phyloP scores from a whole-genome alignment of 2,888 invertebrate species.

The Thymelicus acteon region DNA sequence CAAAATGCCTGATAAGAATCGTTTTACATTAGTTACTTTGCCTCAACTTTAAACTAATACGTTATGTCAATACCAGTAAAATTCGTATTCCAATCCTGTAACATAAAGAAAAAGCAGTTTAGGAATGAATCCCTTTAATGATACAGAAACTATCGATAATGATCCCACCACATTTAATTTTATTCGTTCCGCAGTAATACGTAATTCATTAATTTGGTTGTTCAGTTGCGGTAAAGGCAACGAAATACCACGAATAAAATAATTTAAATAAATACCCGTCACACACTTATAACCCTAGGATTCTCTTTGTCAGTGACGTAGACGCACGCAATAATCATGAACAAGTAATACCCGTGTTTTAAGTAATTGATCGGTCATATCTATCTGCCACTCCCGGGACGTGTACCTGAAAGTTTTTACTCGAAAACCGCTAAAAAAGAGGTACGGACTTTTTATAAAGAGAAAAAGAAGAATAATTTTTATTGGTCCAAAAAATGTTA shows the following conservation, averaged over 20 bases:
- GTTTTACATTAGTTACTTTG: too few relatives aligned
- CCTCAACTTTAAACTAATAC: neutral
- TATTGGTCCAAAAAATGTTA: too few relatives aligned
- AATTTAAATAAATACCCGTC: neutral
- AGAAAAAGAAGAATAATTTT: too few relatives aligned
- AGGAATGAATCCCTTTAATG: conserved; percentile 3
- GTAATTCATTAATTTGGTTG: conserved; percentile 24
- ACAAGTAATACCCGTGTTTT: too few relatives aligned
- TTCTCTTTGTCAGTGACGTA: neutral
- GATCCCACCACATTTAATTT: conserved; percentile 22
- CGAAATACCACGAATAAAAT: conserved; percentile 19
- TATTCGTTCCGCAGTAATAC: conserved; percentile 15
- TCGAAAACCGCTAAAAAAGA: conserved; percentile 30
- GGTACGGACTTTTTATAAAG: too few relatives aligned
- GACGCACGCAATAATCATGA: too few relatives aligned
- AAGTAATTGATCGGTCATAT: too few relatives aligned
- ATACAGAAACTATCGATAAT: conserved; percentile 22
- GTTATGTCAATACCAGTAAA: too few relatives aligned
- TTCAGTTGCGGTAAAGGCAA: conserved; percentile 18
- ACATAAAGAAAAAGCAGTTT: neutral
- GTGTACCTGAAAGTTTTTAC: conserved; percentile 41
- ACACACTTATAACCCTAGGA: neutral
- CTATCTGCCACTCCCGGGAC: too few relatives aligned
- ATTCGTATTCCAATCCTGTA: neutral
- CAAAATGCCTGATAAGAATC: too few relatives aligned